Base-by-base conservation (phyloP, 2,113 vertebrate genomes). In the Ranitomeya variabilis region DNA sequence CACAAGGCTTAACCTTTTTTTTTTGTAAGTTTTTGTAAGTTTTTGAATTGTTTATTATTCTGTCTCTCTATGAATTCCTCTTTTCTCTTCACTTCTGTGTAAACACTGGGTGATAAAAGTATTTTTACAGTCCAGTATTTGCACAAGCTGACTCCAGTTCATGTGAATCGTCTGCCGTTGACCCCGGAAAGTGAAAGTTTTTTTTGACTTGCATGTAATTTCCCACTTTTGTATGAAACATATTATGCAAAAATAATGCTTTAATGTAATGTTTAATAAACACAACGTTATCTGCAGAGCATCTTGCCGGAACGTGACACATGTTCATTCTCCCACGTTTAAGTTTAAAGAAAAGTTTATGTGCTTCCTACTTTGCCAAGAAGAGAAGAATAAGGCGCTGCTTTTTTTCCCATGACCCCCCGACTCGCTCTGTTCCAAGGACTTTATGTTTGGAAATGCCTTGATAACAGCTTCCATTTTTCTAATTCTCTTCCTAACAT, bases 391-490 rank as follows among this genome's bases (percentile, higher is more conserved):
- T 94, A 93, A 95, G 92, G 86, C 86, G 89, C 91, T 92, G 91
- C 91, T 95, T 91, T 95, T 91, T 95, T 96, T 96, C 95, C 95
- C 95, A 96, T 95, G 95, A 95, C 95, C 95, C 71, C 93, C 83
- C 90, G 93, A 94, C 92, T 95, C 90, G 94, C 93, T 93, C 94
- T 91, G 91, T 95, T 95, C 95, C 94, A 95, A 95, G 92, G 93
- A 91, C 91, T 94, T 92, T 83, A 91, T 92, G 91, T 92, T 95
- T 91, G 90, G 92, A 94, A 94, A 95, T 92, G 94, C 92, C 93
- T 94, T 93, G 94, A 94, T 95, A 95, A 94, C 93, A 89, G 57
- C 93, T 91, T 91, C 92, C 93, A 94, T 95, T 95, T 93, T 94
- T 93, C 91, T 91, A 89, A 90, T 90, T 83, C 93, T 93, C 93